phyloP scores from a whole-genome alignment of 2,888 invertebrate genomes.

The Cheilosia soror region DNA sequence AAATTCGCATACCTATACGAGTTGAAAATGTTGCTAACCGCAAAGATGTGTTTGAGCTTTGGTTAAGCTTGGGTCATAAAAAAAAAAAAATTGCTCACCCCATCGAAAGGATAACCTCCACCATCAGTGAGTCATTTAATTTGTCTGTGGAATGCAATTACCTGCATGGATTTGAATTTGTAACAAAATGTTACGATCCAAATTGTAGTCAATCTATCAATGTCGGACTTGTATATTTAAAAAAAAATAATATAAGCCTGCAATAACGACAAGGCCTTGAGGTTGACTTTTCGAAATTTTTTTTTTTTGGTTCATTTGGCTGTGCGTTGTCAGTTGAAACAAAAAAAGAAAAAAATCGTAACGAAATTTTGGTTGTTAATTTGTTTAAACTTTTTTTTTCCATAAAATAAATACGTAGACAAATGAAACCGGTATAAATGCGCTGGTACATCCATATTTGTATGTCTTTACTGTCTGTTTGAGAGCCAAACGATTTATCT shows the following conservation, averaged over 20 bases:
- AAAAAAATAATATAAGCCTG: slow-evolving; percentile 7
- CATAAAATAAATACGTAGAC: not conserved
- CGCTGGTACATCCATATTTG: not conserved
- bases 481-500: slow-evolving; percentile 18
- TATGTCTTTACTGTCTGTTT: slow-evolving; percentile 13
- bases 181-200: slow-evolving; percentile 18
- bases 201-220: slow-evolving; percentile 54
- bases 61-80: not conserved
- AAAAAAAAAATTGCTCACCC: not conserved
- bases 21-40: slow-evolving; percentile 45
- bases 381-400: slow-evolving; percentile 1
- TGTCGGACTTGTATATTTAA: slow-evolving; percentile 17
- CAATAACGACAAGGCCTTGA: slow-evolving; percentile 47
- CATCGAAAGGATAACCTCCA: slow-evolving; percentile 30
- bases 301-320: not conserved
- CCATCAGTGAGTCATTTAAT: slow-evolving; percentile 34
- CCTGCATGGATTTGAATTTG: slow-evolving; percentile 51
- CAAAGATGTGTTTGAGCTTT: slow-evolving; percentile 19
- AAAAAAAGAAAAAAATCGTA: slow-evolving; percentile 10
- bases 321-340: slow-evolving; percentile 20
- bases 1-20: not conserved
- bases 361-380: slow-evolving; percentile 9
- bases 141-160: slow-evolving; percentile 52
- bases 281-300: slow-evolving; percentile 41
- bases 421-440: slow-evolving; percentile 42